Base-by-base conservation (phyloP, 2,888 invertebrate species). In the Chrysolina haemoptera region DNA sequence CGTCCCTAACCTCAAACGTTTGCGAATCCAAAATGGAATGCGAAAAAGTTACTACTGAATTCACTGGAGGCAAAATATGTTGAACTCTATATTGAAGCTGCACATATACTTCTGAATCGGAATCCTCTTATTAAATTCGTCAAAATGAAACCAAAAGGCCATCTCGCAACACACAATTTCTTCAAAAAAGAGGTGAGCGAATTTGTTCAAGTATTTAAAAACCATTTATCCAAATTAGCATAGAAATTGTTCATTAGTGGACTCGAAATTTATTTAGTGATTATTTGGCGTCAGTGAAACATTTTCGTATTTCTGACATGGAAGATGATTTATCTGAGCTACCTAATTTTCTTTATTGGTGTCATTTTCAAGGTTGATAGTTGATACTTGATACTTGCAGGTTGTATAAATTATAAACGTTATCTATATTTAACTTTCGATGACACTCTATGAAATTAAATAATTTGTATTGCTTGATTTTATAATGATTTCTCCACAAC, bases 91-190 rank as follows among this genome's bases (percentile, higher is more conserved):
- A 9, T 53, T 67, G 22, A 20, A 27, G 16, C 14, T 59, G 8
- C 14, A 59, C 14, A n/a, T 50, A 46, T n/a, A 6, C 35, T 22
- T 68, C 62, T 68, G 64, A 6, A 43, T 53, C 62, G 18, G 53
- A 22, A 18, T 20, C 22, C 16, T 59, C 41, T 50, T 20, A 63
- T 18, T 65, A 53, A 12, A 53, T 1, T 11, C 14, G 22, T 22
- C 48, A 74, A 74, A 63, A 80, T 80, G 80, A 76, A 76, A 71
- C 75, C 76, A 11, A 80, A 78, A 66, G 74, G 70, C 14, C 78
- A 78, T 48, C 69, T 79, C 50, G 74, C 78, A 6, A 76, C 78
- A 22, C 78, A 80, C 27, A 78, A 80, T 35, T 59, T 59, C 59
- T 59, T 59, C 35, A 59, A 35, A 59, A 59, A 59, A 59, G 59